Evolutionary conservation across 92 coral and sea anemone genomes (phyloP).

Genomic region (Porites cylindrica): DNA sequence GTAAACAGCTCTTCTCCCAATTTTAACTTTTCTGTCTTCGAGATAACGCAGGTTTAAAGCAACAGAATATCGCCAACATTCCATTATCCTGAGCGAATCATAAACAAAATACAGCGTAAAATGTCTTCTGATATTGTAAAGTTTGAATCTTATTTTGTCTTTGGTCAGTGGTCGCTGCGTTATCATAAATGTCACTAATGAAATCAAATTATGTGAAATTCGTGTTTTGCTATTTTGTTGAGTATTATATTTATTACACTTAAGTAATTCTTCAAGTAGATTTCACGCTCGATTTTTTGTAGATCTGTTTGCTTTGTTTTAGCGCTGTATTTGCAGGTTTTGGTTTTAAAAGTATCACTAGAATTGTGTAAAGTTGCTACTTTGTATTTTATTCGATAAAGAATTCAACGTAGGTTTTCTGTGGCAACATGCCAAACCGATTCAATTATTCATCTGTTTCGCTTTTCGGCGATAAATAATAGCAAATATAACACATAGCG

Average conservation of each 20-base stretch:
- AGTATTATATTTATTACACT: not conserved
- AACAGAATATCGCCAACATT: conserved; percentile 17
- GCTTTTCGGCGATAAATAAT: not conserved
- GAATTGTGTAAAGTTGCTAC: not conserved
- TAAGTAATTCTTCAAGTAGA: not conserved
- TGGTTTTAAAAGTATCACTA: not conserved
- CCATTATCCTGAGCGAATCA: conserved; percentile 4
- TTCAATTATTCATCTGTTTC: conserved; percentile 42
- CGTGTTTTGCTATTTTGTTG: conserved; percentile 10
- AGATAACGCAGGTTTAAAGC: conserved; percentile 15
- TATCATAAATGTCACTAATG: conserved; percentile 3
- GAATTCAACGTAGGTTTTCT: conserved; percentile 24
- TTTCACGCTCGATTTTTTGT: not conserved
- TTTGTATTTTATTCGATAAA: conserved; percentile 5
- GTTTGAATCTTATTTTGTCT: not conserved
- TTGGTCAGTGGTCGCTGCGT: not conserved
- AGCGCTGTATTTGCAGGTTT: not conserved
- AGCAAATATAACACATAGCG: conserved; percentile 7
- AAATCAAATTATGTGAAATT: not conserved
- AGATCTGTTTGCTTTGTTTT: not conserved
- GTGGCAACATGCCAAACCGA: conserved; percentile 49
- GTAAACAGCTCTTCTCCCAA: not conserved
- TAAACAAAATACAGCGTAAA: conserved; percentile 7
- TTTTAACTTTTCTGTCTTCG: conserved; percentile 2
- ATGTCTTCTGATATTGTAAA: conserved; percentile 2